Evolutionary conservation across 2,888 invertebrate species (phyloP).

Genomic region (Pollenia angustigena): DNA sequence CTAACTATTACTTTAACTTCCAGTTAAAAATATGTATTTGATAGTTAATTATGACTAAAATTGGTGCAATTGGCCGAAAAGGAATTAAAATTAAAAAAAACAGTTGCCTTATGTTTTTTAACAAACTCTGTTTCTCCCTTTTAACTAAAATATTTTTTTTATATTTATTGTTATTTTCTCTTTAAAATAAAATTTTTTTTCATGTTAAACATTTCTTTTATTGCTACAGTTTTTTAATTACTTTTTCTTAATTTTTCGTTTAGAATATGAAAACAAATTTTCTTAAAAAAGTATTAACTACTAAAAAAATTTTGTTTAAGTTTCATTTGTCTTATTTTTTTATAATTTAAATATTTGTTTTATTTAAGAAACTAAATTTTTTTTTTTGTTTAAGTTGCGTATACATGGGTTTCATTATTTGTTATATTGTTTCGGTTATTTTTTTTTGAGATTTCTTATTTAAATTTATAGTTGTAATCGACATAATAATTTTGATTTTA

Average conservation of each 20-base stretch:
- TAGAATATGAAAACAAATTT: constrained; percentile 25
- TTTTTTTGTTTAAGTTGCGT: constrained; percentile 77
- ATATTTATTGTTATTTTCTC: constrained; percentile 25
- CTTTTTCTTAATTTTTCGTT: constrained; percentile 4
- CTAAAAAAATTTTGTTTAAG: constrained; percentile 23
- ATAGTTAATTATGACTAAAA: no score
- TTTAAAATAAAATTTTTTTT: constrained; percentile 10
- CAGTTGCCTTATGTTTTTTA: neutral
- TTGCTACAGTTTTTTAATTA: constrained; percentile 32
- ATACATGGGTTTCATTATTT: constrained; percentile 79
- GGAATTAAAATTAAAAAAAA: neutral
- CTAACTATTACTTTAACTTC: no score
- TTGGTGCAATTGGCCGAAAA: no score
- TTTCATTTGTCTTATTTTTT: constrained; percentile 26
- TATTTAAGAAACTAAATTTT: constrained; percentile 65
- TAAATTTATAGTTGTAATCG: constrained; percentile 29
- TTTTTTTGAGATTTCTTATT: neutral
- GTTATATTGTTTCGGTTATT: constrained; percentile 18
- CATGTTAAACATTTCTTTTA: constrained; percentile 68
- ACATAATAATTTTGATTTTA: constrained; percentile 65
- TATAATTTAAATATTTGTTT: constrained; percentile 45
- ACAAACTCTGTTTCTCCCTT: neutral
- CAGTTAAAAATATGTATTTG: no score
- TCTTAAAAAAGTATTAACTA: constrained; percentile 39
- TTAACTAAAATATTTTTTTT: constrained; percentile 13